These are phyloP conservation scores for Gryon sp. DNA, from an alignment of 1,140 invertebrate species.

Conservation along the genomic window DNA sequence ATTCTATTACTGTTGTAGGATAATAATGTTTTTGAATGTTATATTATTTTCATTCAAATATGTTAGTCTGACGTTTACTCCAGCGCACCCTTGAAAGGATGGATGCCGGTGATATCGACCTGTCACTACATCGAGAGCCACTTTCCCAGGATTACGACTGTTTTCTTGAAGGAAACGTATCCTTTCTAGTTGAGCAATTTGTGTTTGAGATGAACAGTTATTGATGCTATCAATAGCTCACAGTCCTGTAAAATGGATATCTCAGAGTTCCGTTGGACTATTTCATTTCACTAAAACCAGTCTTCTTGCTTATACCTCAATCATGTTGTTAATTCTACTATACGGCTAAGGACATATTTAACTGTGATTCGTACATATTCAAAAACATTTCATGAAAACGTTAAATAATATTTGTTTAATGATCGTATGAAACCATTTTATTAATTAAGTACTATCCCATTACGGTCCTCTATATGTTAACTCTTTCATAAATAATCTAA, in stretches of 20 bases:
- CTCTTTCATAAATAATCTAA: too few relatives aligned
- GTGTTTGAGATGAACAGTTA: constrained; percentile 77
- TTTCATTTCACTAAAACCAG: constrained; percentile 63
- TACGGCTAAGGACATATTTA: too few relatives aligned
- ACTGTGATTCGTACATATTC: too few relatives aligned
- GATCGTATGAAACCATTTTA: too few relatives aligned
- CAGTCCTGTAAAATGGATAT: constrained; percentile 74
- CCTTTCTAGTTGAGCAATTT: constrained; percentile 70
- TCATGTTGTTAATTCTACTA: constrained; percentile 13
- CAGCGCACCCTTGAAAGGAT: constrained; percentile 62
- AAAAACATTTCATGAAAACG: too few relatives aligned
- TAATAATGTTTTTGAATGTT: too few relatives aligned
- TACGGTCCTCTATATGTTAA: too few relatives aligned
- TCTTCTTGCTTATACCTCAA: constrained; percentile 1
- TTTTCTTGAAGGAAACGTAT: constrained; percentile 72
- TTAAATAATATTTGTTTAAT: too few relatives aligned
- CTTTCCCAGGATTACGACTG: constrained; percentile 75
- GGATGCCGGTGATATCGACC: constrained; percentile 66
- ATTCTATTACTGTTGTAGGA: too few relatives aligned
- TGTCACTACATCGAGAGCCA: constrained; percentile 70
- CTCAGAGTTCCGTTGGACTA: constrained; percentile 60
- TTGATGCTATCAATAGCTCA: constrained; percentile 76
- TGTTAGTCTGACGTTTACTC: too few relatives aligned
- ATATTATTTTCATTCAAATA: too few relatives aligned
- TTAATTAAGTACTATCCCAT: too few relatives aligned